Base-by-base conservation (phyloP, 2,888 invertebrate species). In the Dexiosoma caninum region DNA sequence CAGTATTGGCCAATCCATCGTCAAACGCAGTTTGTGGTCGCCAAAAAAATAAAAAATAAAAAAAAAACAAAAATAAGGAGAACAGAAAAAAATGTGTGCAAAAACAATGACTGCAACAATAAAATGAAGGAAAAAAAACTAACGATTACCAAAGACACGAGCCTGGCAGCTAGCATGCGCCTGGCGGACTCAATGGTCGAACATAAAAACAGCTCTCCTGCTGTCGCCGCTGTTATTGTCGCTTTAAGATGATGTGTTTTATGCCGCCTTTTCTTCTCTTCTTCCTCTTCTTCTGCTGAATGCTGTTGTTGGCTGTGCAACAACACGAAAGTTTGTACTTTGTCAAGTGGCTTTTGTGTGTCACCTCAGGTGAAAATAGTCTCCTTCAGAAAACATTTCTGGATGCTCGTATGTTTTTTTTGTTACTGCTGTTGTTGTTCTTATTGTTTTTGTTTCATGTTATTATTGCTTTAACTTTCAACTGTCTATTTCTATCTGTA, bases 341-440 rank as follows among this genome's bases (percentile, higher is more conserved):
- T 78, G 77, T 81, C 81, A 81, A 81, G 77, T 78, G 81, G 78
- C 78, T 78, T 81, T 69, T 57, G 72, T 69, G 72, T 70, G 81
- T 77, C 81, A 82, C 81, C 81, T 82, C 72, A 82, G 82, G 81
- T 83, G 83, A 78, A 82, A 69, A 71, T 59, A 78, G 60, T 57
- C 60, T 57, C 40, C 69, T 60, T 21, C 59, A 8, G 19, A 57
- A 44, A 37, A 32, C 51, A 35, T n/a, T n/a, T 2, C 12, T 32
- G 8, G 8, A 1, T 32, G 3, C 19, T 21, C n/a, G n/a, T n/a
- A n/a, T n/a, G n/a, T n/a, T n/a, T n/a, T n/a, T 27, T 27, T 27
- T 6, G 27, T 27, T 27, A 6, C 3, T 6, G 3, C 6, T 27
- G 27, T 27, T 27, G 27, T 27, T 27, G 27, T 27, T 27, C 4